A percentile compares a stretch with the other conserved stretches of the same genome.
Evolutionary conservation across 2,113 vertebrate genomes (phyloP).

Genomic region (Notarius lentiginosus): DNA sequence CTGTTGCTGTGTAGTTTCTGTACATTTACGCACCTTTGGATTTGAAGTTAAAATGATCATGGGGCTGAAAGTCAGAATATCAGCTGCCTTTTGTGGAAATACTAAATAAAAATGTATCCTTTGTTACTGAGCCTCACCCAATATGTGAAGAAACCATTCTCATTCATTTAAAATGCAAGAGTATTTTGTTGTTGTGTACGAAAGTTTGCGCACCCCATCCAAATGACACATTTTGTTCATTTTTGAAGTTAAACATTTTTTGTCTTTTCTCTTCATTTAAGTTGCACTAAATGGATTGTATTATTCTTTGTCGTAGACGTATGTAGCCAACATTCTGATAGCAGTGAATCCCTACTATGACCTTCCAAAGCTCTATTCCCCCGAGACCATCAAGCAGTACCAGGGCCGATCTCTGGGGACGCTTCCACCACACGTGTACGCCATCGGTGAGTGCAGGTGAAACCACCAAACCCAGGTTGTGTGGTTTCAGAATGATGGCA

Average conservation of each 20-base stretch:
- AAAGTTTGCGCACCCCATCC: not conserved
- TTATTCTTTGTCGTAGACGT: constrained; percentile 78
- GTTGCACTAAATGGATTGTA: not conserved
- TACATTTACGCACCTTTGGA: too few species aligned
- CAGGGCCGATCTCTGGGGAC: constrained; percentile 90
- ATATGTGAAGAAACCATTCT: not conserved
- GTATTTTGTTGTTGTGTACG: not conserved
- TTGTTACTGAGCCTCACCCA: too few species aligned
- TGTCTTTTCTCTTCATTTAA: too few species aligned
- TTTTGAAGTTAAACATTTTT: not conserved
- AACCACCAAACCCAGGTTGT: not conserved
- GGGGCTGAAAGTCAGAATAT: too few species aligned
- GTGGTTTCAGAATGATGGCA: not conserved
- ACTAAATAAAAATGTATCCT: not conserved
- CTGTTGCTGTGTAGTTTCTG: too few species aligned
- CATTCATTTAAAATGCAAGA: not conserved
- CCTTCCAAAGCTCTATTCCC: constrained; percentile 89
- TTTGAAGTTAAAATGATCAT: too few species aligned
- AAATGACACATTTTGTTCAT: not conserved
- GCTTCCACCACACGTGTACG: constrained; percentile 92
- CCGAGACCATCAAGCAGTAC: constrained; percentile 86
- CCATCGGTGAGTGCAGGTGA: constrained; percentile 81
- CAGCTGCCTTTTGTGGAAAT: too few species aligned
- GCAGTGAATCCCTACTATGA: constrained; percentile 97
- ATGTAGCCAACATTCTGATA: constrained; percentile 97